phyloP scores from a whole-genome alignment of 2,797 vertebrate species.

The Sebastes glaucus region DNA sequence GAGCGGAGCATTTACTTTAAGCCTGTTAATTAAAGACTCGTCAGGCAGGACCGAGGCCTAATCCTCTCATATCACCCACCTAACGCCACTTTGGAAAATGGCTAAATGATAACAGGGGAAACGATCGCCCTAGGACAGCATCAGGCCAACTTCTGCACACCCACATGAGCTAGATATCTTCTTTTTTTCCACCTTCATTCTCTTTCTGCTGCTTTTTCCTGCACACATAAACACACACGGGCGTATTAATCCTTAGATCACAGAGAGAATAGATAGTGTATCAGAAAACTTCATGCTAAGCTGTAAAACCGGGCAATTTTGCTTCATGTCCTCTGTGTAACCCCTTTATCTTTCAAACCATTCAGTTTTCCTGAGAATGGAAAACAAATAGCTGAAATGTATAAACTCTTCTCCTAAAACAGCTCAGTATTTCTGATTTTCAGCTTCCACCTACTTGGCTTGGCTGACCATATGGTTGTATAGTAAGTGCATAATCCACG shows the following conservation, averaged over 20 bases:
- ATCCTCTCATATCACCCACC: slow-evolving; percentile 75
- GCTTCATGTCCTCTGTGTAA: neutral
- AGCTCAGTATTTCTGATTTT: slow-evolving; percentile 2
- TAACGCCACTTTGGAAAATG: slow-evolving; percentile 66
- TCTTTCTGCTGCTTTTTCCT: neutral
- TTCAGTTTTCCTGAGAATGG: neutral
- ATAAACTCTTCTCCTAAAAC: neutral
- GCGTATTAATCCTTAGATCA: slow-evolving; percentile 8
- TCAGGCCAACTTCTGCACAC: slow-evolving; percentile 12
- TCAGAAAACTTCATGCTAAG: neutral
- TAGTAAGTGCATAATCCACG: slow-evolving; percentile 22
- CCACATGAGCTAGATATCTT: slow-evolving; percentile 9
- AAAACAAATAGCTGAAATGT: slow-evolving; percentile 14
- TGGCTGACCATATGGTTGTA: slow-evolving; percentile 3
- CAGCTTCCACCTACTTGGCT: neutral
- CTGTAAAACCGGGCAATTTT: slow-evolving; percentile 2
- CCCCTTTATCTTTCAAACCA: slow-evolving; percentile 6
- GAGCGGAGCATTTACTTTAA: slow-evolving; percentile 83
- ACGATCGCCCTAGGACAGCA: slow-evolving; percentile 50
- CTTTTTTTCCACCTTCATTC: neutral
- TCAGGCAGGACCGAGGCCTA: slow-evolving; percentile 70
- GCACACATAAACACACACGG: neutral
- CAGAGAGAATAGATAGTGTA: neutral
- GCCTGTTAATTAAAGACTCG: slow-evolving; percentile 82
- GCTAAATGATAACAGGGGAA: slow-evolving; percentile 62